Conservation (phyloP, 2,888 invertebrate species). For the Megastigmus dorsalis region DNA sequence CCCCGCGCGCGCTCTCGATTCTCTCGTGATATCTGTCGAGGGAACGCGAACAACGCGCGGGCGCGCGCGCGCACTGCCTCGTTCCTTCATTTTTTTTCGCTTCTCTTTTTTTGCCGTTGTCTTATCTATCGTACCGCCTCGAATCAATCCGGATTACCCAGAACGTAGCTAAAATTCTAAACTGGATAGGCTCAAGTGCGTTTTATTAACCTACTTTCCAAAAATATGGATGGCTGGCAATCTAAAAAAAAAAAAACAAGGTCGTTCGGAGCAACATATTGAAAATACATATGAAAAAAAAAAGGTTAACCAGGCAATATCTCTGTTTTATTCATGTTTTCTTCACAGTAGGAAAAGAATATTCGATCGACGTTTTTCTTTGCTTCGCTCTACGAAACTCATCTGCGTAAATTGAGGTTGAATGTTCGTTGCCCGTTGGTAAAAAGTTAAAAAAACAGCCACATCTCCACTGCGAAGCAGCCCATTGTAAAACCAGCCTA, state of each 20-base stretch:
- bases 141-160: too few species aligned
- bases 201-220: slow-evolving; percentile 11
- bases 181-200: not conserved
- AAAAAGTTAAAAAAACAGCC: not conserved
- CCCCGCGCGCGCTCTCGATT: not conserved
- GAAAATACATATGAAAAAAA: not conserved
- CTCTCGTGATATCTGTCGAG: not conserved
- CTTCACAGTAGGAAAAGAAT: too few species aligned
- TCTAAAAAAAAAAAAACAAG: not conserved
- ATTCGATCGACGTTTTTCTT: too few species aligned
- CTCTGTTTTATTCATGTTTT: too few species aligned
- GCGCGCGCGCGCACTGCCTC: not conserved
- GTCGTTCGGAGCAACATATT: not conserved
- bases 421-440: too few species aligned
- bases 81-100: not conserved
- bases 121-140: not conserved
- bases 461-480: not conserved
- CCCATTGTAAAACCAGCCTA: slow-evolving; percentile 16
- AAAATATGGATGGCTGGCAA: too few species aligned
- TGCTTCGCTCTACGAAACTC: too few species aligned
- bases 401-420: too few species aligned
- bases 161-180: too few species aligned
- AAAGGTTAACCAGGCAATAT: not conserved
- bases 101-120: not conserved
- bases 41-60: not conserved